These are phyloP conservation scores for Galagoides demidoff DNA, from an alignment of 2,797 vertebrate genomes.

Conservation along the genomic window DNA sequence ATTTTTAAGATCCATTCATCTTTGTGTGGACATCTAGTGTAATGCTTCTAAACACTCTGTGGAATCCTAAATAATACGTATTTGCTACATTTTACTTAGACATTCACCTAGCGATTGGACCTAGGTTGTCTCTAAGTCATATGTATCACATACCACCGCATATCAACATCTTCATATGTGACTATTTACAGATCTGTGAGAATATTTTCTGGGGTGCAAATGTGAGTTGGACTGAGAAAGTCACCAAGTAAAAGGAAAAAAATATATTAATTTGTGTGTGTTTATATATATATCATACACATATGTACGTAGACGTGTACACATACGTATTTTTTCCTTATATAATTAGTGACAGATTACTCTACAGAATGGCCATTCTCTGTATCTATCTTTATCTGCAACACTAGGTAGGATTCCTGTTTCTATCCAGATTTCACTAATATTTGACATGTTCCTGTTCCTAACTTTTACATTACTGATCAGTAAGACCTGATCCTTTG, in stretches of 20 bases:
- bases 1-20: background rate
- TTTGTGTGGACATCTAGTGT: background rate
- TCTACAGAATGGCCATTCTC: background rate
- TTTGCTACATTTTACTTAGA: background rate
- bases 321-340: background rate
- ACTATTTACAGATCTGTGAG: background rate
- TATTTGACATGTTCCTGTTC: background rate
- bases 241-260: background rate
- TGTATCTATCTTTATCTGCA: background rate
- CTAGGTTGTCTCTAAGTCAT: background rate
- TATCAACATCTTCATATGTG: background rate
- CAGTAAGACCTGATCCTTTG: background rate
- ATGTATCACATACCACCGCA: background rate
- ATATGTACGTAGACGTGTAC: background rate
- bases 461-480: slow-evolving; percentile 10
- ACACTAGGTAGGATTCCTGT: background rate
- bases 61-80: background rate
- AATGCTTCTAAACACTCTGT: background rate
- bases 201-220: background rate
- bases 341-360: background rate
- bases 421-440: background rate
- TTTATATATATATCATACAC: background rate
- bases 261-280: background rate
- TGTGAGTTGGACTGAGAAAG: background rate
- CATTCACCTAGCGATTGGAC: background rate